A percentile compares a stretch with the other conserved stretches of the same genome.
Conservation (phyloP, 1,140 invertebrate species). For the Aphelenchoides fujianensis region DNA sequence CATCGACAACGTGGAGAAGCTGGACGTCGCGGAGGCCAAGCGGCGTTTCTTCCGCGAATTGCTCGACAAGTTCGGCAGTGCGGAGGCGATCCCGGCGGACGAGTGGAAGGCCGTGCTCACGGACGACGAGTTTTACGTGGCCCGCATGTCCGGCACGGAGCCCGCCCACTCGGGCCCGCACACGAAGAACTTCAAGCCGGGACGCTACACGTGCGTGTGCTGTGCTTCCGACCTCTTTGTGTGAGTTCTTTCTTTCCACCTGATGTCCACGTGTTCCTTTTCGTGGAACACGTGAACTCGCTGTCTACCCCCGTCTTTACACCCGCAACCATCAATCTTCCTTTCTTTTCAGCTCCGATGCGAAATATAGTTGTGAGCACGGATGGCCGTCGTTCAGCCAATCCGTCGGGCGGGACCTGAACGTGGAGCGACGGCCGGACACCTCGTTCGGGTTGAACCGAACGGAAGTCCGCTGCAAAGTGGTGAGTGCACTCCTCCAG, state of each 20-base stretch:
- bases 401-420: slow-evolving; percentile 52
- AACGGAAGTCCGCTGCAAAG: slow-evolving; percentile 67
- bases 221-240: slow-evolving; percentile 56
- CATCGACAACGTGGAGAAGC: not conserved
- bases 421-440: slow-evolving; percentile 52
- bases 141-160: slow-evolving; percentile 90
- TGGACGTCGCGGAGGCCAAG: not conserved
- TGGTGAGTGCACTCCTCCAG: too few relatives aligned
- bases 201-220: slow-evolving; percentile 69
- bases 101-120: slow-evolving; percentile 80
- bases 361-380: slow-evolving; percentile 48
- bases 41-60: not conserved
- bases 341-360: too few relatives aligned
- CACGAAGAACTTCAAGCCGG: slow-evolving; percentile 81
- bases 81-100: slow-evolving; percentile 63
- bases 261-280: too few relatives aligned
- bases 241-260: too few relatives aligned
- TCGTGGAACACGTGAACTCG: too few relatives aligned
- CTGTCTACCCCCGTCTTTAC: too few relatives aligned
- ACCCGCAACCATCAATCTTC: too few relatives aligned
- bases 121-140: slow-evolving; percentile 87
- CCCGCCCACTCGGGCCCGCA: slow-evolving; percentile 77
- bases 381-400: slow-evolving; percentile 56
- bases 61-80: not conserved
- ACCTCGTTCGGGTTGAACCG: slow-evolving; percentile 64